phyloP scores from a whole-genome alignment of 1,140 invertebrate genomes.

The Zaprionus camerounensis region DNA sequence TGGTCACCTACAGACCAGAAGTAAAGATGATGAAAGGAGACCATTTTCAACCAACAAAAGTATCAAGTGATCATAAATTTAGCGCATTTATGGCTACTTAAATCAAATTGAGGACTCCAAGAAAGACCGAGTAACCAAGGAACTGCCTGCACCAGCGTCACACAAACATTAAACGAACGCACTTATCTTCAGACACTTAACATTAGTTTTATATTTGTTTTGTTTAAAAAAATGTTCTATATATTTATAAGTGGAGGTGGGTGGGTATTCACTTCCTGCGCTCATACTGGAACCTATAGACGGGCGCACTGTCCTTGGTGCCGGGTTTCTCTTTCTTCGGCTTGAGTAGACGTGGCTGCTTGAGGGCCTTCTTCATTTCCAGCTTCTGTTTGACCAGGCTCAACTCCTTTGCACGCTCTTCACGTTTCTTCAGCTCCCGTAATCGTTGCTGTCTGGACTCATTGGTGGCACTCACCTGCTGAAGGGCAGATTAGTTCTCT shows the following conservation, averaged over 20 bases:
- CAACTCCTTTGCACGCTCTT: constrained; percentile 93
- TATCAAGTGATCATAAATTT: too few species aligned
- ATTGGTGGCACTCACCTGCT: constrained; percentile 86
- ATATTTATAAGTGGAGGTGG: background rate
- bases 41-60: too few species aligned
- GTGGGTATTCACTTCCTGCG: constrained; percentile 88
- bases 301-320: constrained; percentile 89
- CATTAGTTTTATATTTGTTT: background rate
- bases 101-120: too few species aligned
- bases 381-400: constrained; percentile 93
- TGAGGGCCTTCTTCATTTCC: constrained; percentile 90
- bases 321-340: constrained; percentile 89
- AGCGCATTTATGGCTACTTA: too few species aligned
- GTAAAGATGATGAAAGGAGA: too few species aligned
- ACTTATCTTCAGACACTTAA: background rate
- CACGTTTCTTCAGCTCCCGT: constrained; percentile 91
- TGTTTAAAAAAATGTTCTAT: background rate
- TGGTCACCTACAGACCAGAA: too few species aligned
- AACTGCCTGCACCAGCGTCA: too few species aligned
- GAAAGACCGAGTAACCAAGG: too few species aligned
- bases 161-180: background rate
- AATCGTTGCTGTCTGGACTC: constrained; percentile 85
- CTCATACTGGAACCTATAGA: constrained; percentile 94
- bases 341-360: constrained; percentile 88
- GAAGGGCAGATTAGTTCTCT: constrained; percentile 85